phyloP scores from a whole-genome alignment of 2,113 vertebrate species.

The Thermophis baileyi region DNA sequence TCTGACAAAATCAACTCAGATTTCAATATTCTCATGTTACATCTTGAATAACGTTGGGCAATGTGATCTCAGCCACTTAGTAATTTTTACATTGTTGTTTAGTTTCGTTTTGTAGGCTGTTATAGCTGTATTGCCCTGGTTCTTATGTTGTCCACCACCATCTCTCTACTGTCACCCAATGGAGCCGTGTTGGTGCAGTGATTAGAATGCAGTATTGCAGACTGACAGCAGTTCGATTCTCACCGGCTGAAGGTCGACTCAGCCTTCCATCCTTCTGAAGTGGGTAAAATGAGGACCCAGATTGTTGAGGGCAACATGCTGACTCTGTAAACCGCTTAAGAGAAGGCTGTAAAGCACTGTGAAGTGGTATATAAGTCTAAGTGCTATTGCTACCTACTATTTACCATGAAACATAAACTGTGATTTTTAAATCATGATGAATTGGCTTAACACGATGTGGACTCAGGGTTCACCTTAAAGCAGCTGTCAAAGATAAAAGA shows the following conservation, averaged over 20 bases:
- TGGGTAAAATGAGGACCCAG: background rate
- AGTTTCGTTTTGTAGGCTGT: background rate
- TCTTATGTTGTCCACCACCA: background rate
- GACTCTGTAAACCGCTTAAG: background rate
- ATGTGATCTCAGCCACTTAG: background rate
- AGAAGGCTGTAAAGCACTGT: background rate
- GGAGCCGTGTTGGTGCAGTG: background rate
- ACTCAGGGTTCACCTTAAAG: background rate
- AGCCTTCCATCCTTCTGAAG: background rate
- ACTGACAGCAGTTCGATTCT: background rate
- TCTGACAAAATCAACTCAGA: background rate
- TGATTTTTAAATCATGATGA: background rate
- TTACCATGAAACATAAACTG: background rate
- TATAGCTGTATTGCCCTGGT: background rate
- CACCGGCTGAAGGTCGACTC: too few species aligned
- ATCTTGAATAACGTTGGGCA: background rate
- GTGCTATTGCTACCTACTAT: background rate
- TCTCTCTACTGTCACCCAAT: background rate
- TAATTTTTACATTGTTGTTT: background rate
- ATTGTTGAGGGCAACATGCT: background rate
- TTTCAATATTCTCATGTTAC: background rate
- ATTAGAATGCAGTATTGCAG: background rate
- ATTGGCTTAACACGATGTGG: background rate
- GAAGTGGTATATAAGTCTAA: background rate
- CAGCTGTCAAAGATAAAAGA: background rate